Base-by-base conservation (phyloP, 1,140 invertebrate species). In the Laodelphax striatellus region DNA sequence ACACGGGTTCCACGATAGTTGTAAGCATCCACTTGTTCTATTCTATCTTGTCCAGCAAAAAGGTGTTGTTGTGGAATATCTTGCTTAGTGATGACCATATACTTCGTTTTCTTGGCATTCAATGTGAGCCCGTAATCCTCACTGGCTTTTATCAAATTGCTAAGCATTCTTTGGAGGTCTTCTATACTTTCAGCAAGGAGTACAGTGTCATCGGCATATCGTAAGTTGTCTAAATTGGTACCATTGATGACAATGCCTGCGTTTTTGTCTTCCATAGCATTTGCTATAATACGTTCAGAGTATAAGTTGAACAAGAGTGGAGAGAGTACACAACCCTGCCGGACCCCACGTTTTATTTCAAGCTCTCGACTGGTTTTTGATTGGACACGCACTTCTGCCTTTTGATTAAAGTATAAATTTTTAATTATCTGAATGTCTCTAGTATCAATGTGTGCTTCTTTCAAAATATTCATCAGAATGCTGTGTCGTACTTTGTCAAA, bases 191-290 rank as follows among this genome's bases (percentile, higher is more conserved):
- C 46, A 55, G 62, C 62, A 16, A 63, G 28, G n/a, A 63, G 14
- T 9, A 60, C 57, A 9, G 46, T 60, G 14, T 60, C 58, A 52
- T 60, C 58, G 34, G 58, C 53, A 56, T 63, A 63, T 46, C 58
- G 43, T 9, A 60, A 44, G 52, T 56, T 63, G 24, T 60, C 55
- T 34, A 63, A 44, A 43, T 14, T 4, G 46, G n/a, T 34, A 41
- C 53, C 43, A 46, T 46, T 46, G 14, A 46, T 46, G n/a, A 46
- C 43, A 31, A 31, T 31, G 43, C n/a, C 6, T 11, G 43, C 14
- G 4, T 46, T 11, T 16, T 46, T 13, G 3, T 46, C n/a, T 16
- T 16, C 14, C 4, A 46, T 4, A 16, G 14, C 43, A 5, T 46
- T 46, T 19, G 19, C 19, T 46, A 46, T 16, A 13, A 19, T 19